Percentiles rank a stretch among this genome's conserved stretches.
Conservation (phyloP, 37 sponge, comb jelly and placozoan species). For the Axinella damicornis region DNA sequence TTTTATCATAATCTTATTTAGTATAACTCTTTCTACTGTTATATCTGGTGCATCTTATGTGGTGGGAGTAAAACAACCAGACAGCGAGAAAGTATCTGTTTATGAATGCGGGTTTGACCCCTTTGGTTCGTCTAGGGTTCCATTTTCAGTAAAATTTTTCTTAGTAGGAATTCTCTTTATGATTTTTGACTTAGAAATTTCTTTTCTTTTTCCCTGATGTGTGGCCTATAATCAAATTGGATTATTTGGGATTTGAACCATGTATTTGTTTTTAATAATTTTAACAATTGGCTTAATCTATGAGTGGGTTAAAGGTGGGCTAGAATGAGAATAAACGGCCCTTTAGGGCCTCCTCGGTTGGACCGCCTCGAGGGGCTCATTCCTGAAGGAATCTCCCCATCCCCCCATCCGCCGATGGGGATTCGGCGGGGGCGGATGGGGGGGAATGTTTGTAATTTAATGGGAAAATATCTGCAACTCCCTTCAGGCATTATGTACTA, state of each 20-base stretch:
- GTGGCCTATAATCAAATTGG: constrained; percentile 55
- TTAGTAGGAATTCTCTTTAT: constrained; percentile 88
- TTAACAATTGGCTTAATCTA: constrained; percentile 75
- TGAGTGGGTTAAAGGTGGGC: constrained; percentile 73
- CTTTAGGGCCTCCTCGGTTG: background rate
- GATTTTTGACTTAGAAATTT: constrained; percentile 86
- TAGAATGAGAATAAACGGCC: constrained; percentile 68
- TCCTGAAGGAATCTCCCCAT: too few species aligned
- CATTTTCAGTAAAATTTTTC: constrained; percentile 89
- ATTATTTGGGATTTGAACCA: constrained; percentile 59
- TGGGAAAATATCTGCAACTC: constrained; percentile 68
- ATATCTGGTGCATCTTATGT: constrained; percentile 81
- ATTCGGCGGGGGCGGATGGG: too few species aligned
- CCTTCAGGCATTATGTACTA: constrained; percentile 56
- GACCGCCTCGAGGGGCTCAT: background rate
- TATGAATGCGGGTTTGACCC: constrained; percentile 81
- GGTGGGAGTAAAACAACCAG: constrained; percentile 74
- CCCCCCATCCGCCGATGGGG: too few species aligned
- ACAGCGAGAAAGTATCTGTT: constrained; percentile 78
- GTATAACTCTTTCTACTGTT: constrained; percentile 74
- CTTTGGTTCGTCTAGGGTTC: constrained; percentile 79
- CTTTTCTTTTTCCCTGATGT: constrained; percentile 70
- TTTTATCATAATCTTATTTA: constrained; percentile 72
- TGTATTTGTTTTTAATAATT: constrained; percentile 69
- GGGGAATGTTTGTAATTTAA: constrained; percentile 68